Evolutionary conservation across 2,797 vertebrate genomes (phyloP), one percentile per base, ranked within the genome.

Genomic region (Tapirus indicus): DNA sequence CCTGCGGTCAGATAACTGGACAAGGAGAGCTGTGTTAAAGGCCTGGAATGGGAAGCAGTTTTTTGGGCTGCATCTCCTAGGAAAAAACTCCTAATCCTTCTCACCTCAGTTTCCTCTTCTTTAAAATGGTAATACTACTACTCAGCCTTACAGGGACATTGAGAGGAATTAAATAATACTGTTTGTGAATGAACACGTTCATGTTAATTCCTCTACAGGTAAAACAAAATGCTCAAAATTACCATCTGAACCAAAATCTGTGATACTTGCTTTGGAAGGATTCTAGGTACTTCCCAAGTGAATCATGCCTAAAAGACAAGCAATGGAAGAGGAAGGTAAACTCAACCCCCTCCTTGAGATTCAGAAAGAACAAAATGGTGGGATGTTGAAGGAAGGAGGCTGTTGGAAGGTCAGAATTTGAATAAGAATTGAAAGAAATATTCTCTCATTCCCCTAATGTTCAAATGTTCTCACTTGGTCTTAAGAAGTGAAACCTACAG

Each of bases 331-430:
- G 32, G 35, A 64, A 79, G 12, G 68, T 91, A 88, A 88, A 58
- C 32, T 89, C 54, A 95, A 68, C 17, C 1, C 47, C 80, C 21
- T 82, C 87, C 11, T 86, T n/a, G 32, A 78, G 47, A 27, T 94
- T 96, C 41, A 91, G 41, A 95, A 94, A 68, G 60, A 96, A 88
- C 75, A 92, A 95, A 90, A 96, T 54, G 80, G 93, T 62, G 66
- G 47, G 21, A 38, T 49, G 35, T 62, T 74, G 56, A 93, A 72
- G 56, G 62, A 83, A 84, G 47, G 56, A 84, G 35, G 60, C 16
- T 54, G 9, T 32, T 4, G 6, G 72, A 90, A 91, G 79, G 64
- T 83, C 88, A 86, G 60, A 66, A 93, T 91, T 90, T 87, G 47
- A 89, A 25, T 96, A 91, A 93, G 79, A 97, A 78, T 21, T 2